A percentile compares a stretch with the other conserved stretches of the same genome.
phyloP scores from a whole-genome alignment of 2,113 vertebrate genomes.

The Hypomesus transpacificus region DNA sequence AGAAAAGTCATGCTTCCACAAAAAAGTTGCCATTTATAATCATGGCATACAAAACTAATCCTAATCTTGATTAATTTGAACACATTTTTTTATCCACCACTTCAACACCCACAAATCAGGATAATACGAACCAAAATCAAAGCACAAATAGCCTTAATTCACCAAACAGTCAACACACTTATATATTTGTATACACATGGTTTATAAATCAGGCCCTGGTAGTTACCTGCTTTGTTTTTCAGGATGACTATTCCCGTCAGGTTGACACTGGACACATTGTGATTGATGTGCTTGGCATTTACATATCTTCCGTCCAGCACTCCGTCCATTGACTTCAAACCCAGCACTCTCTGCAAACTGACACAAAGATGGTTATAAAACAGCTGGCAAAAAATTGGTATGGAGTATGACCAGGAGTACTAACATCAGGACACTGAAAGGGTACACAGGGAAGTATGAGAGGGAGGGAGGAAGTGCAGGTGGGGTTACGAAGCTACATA shows the following conservation, averaged over 20 bases:
- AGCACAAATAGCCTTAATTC: no score
- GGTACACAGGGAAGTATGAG: background rate
- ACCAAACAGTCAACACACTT: background rate
- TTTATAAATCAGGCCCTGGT: background rate
- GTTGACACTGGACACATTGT: slow-evolving; percentile 80
- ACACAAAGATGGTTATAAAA: slow-evolving; percentile 35
- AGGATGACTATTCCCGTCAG: slow-evolving; percentile 80
- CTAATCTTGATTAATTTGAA: no score
- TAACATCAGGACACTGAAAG: background rate
- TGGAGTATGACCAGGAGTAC: background rate
- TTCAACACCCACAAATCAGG: no score
- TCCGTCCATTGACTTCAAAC: slow-evolving; percentile 78
- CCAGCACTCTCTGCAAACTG: slow-evolving; percentile 80
- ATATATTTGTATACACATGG: background rate
- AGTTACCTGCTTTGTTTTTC: slow-evolving; percentile 78
- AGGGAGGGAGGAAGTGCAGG: background rate
- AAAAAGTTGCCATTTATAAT: no score
- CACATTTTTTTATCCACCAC: no score
- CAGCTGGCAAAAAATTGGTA: background rate
- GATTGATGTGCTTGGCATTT: slow-evolving; percentile 77
- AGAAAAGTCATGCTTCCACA: no score
- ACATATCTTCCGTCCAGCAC: slow-evolving; percentile 73
- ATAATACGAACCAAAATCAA: no score
- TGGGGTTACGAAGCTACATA: slow-evolving; percentile 44
- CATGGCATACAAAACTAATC: no score